These are phyloP conservation scores for Chaenodraco wilsoni DNA, from an alignment of 2,797 vertebrate genomes.

Conservation along the genomic window DNA sequence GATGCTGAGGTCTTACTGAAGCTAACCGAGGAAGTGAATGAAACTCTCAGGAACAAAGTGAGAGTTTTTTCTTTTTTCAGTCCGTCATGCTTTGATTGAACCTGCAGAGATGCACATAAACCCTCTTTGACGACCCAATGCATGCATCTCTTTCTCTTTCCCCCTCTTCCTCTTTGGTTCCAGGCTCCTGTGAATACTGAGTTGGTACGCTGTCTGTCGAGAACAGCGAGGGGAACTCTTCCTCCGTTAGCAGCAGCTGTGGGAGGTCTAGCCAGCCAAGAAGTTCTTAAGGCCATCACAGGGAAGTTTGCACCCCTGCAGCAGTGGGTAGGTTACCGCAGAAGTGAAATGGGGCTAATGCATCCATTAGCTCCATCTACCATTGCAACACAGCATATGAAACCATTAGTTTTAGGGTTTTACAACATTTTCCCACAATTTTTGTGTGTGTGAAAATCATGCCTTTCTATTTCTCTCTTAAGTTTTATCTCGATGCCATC, in stretches of 20 bases:
- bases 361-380: background rate
- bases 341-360: background rate
- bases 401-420: background rate
- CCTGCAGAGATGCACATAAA: background rate
- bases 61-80: slow-evolving; percentile 50
- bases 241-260: slow-evolving; percentile 91
- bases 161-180: background rate
- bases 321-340: slow-evolving; percentile 90
- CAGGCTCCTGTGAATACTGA: slow-evolving; percentile 85
- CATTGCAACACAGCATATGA: background rate
- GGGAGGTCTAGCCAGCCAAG: slow-evolving; percentile 95
- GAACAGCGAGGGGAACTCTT: slow-evolving; percentile 89
- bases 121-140: background rate
- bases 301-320: slow-evolving; percentile 97
- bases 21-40: slow-evolving; percentile 86
- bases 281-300: slow-evolving; percentile 96
- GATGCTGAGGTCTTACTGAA: slow-evolving; percentile 92
- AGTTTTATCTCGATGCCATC: slow-evolving; percentile 94
- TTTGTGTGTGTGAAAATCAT: background rate
- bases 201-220: slow-evolving; percentile 89
- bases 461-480: slow-evolving; percentile 15
- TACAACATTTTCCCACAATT: background rate
- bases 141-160: background rate
- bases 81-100: background rate
- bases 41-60: slow-evolving; percentile 89